A percentile compares a stretch with the other conserved stretches of the same genome.
Conservation (phyloP, 1,140 invertebrate species). For the Leptestheria dahalacensis region DNA sequence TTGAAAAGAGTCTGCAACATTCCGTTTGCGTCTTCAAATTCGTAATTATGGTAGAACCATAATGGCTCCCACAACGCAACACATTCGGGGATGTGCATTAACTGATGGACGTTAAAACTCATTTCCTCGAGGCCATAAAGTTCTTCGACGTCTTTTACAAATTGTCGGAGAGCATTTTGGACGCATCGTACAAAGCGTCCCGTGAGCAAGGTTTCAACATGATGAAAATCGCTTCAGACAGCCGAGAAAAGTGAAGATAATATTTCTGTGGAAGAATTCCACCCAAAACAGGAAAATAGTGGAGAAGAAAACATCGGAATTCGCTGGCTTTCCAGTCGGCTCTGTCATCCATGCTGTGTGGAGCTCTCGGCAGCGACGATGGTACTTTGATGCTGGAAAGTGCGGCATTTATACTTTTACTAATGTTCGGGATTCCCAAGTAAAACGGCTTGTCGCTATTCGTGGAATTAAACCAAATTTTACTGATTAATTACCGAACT, state of each 20-base stretch:
- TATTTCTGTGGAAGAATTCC: neutral
- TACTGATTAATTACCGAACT: neutral
- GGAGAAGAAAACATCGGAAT: neutral
- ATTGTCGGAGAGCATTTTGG: neutral
- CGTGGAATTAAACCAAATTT: neutral
- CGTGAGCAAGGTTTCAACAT: neutral
- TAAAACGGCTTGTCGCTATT: neutral
- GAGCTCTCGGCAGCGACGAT: neutral
- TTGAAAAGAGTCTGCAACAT: neutral
- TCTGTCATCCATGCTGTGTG: neutral
- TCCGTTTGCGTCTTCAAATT: neutral
- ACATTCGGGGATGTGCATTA: neutral
- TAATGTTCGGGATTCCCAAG: neutral
- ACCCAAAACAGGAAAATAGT: neutral
- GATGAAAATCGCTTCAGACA: neutral
- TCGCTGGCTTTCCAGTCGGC: neutral
- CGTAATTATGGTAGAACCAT: neutral
- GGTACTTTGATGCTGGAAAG: neutral
- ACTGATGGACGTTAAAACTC: slow-evolving; percentile 2
- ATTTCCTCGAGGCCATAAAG: neutral
- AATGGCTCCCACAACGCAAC: neutral
- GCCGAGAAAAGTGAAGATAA: neutral
- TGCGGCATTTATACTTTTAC: neutral
- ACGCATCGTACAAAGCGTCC: neutral
- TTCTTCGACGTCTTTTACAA: neutral